Conservation (phyloP, 2,797 vertebrate genomes). For the Benthosema pterotum region DNA sequence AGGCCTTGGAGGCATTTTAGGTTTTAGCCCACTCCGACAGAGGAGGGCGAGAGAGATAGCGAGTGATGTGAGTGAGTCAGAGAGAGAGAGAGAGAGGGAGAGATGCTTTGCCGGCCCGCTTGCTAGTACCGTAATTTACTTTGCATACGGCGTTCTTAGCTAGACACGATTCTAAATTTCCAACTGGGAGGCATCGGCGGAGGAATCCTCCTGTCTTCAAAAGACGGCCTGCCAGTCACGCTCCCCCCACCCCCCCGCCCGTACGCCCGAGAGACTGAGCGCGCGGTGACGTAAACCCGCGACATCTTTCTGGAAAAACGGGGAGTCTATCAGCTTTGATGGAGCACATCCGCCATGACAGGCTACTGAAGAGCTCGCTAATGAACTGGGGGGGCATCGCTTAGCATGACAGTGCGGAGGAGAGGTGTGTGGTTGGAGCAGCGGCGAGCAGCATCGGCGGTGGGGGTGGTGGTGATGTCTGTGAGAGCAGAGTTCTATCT, state of each 20-base stretch:
- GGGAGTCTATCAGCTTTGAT: conserved; percentile 86
- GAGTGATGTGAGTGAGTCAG: conserved; percentile 8
- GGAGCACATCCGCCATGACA: conserved; percentile 85
- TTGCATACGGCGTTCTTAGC: conserved; percentile 82
- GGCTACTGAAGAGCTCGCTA: conserved; percentile 84
- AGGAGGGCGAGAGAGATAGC: conserved; percentile 25
- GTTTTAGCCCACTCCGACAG: conserved; percentile 46
- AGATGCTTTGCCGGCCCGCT: conserved; percentile 46
- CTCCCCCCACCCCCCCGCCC: conserved; percentile 76
- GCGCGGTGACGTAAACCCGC: conserved; percentile 78
- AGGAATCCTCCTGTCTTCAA: conserved; percentile 83
- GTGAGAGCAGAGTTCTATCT: too few relatives aligned
- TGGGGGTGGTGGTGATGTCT: conserved; percentile 16
- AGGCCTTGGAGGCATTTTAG: conserved; percentile 45
- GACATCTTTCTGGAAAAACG: conserved; percentile 83
- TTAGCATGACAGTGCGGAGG: conserved; percentile 73
- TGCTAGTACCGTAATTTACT: conserved; percentile 77
- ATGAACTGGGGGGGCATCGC: conserved; percentile 77
- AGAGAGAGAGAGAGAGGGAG: conserved; percentile 36
- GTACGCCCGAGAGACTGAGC: conserved; percentile 84
- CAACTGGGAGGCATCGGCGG: conserved; percentile 84
- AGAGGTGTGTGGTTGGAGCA: conserved; percentile 34
- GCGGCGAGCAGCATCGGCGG: conserved; percentile 22
- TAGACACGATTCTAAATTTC: conserved; percentile 85
- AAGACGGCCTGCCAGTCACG: conserved; percentile 83